phyloP scores from a whole-genome alignment of 2,888 invertebrate species.

The Pammene fasciana region DNA sequence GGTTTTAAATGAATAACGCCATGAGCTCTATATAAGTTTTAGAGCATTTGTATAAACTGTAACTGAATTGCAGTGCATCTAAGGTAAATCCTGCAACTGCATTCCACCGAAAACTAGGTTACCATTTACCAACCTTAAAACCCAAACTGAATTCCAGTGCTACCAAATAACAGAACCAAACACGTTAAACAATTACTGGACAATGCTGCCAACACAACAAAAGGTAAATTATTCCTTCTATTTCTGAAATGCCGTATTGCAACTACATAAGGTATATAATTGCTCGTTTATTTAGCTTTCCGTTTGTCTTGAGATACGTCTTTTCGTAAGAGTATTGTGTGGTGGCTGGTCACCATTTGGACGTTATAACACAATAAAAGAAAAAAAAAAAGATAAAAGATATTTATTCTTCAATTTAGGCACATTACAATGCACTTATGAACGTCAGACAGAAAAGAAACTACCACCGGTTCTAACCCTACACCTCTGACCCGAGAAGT shows the following conservation, averaged over 20 bases:
- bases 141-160: constrained; percentile 31
- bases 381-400: too few relatives aligned
- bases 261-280: too few relatives aligned
- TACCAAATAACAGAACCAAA: constrained; percentile 33
- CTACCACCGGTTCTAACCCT: too few relatives aligned
- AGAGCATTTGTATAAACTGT: neutral
- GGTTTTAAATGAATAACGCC: too few relatives aligned
- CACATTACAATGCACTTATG: too few relatives aligned
- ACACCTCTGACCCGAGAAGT: too few relatives aligned
- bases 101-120: constrained; percentile 32
- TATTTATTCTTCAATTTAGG: too few relatives aligned
- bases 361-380: neutral
- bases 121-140: constrained; percentile 26
- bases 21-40: neutral
- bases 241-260: neutral
- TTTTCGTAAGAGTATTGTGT: too few relatives aligned
- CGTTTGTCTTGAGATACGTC: too few relatives aligned
- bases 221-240: neutral
- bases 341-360: too few relatives aligned
- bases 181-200: constrained; percentile 39
- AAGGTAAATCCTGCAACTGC: constrained; percentile 4
- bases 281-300: too few relatives aligned
- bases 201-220: constrained; percentile 6
- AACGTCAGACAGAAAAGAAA: too few relatives aligned
- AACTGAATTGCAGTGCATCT: neutral